These are phyloP conservation scores for Epinotia brunnichana DNA, from an alignment of 2,888 invertebrate species.

Conservation along the genomic window DNA sequence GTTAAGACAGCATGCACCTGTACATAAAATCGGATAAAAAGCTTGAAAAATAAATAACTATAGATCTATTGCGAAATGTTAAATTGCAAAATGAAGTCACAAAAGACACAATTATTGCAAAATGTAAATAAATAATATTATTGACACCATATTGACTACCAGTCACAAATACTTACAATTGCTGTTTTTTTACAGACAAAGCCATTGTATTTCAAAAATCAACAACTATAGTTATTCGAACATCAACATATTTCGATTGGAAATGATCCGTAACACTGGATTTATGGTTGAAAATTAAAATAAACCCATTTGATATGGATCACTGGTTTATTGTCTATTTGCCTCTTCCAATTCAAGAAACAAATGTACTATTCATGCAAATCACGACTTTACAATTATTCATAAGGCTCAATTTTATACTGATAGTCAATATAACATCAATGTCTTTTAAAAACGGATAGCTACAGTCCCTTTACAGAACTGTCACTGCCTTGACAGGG, in stretches of 20 bases:
- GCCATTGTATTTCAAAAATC: not conserved
- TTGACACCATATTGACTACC: constrained; percentile 18
- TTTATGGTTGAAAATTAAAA: not conserved
- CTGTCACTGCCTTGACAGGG: constrained; percentile 17
- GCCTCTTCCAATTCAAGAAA: too few species aligned
- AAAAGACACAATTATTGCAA: constrained; percentile 5
- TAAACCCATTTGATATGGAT: too few species aligned
- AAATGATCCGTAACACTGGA: not conserved
- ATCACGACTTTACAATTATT: not conserved
- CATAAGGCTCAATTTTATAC: not conserved
- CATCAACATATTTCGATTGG: not conserved
- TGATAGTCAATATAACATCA: constrained; percentile 14
- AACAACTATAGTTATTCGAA: not conserved
- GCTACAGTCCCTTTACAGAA: constrained; percentile 8
- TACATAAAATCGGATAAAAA: not conserved
- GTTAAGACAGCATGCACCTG: not conserved
- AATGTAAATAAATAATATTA: constrained; percentile 18
- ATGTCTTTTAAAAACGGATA: not conserved
- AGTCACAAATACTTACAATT: too few species aligned
- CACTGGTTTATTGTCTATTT: not conserved
- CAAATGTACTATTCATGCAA: not conserved
- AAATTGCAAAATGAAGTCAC: not conserved
- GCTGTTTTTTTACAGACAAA: not conserved
- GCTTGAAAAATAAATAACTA: constrained; percentile 13
- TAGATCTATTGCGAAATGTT: not conserved